A percentile compares a stretch with the other conserved stretches of the same genome.
These are phyloP conservation scores for Orcinus orca DNA, from an alignment of 2,113 vertebrate genomes.

Conservation along the genomic window DNA sequence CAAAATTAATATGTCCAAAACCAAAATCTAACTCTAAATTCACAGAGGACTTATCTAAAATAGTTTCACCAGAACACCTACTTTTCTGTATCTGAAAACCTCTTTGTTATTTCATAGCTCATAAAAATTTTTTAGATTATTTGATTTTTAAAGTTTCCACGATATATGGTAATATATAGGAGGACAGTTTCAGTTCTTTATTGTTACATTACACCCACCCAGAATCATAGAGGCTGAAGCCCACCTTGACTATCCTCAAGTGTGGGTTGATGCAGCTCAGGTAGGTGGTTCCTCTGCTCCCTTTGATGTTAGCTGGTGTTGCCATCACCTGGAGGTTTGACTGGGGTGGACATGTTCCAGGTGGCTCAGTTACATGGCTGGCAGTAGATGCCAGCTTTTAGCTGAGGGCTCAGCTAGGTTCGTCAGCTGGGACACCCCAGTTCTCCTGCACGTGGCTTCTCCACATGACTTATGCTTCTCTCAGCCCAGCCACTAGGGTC, in stretches of 20 bases:
- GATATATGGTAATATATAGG: not conserved
- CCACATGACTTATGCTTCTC: rapidly evolving
- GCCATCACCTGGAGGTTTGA: not conserved
- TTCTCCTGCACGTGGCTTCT: not conserved
- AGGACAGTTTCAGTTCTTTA: not conserved
- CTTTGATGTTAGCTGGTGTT: not conserved
- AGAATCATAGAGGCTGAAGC: not conserved
- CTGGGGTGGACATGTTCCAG: not conserved
- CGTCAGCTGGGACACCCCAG: not conserved
- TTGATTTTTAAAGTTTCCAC: not conserved
- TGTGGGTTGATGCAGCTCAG: rapidly evolving
- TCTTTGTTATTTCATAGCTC: not conserved
- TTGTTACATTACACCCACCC: not conserved
- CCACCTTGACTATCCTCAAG: too few species aligned
- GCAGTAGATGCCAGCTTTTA: not conserved
- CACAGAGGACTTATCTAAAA: not conserved
- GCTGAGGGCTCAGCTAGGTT: not conserved
- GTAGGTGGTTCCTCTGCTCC: not conserved
- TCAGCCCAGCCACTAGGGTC: not conserved
- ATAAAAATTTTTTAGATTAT: not conserved
- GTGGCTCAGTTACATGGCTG: not conserved
- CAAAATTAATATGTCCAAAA: not conserved
- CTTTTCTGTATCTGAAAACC: not conserved
- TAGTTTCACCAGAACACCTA: not conserved
- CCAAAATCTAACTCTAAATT: not conserved